Percentiles rank a stretch among this genome's conserved stretches.
Conservation (phyloP, 53 echinoderm and acorn worm genomes). For the Holothuria leucospilota region DNA sequence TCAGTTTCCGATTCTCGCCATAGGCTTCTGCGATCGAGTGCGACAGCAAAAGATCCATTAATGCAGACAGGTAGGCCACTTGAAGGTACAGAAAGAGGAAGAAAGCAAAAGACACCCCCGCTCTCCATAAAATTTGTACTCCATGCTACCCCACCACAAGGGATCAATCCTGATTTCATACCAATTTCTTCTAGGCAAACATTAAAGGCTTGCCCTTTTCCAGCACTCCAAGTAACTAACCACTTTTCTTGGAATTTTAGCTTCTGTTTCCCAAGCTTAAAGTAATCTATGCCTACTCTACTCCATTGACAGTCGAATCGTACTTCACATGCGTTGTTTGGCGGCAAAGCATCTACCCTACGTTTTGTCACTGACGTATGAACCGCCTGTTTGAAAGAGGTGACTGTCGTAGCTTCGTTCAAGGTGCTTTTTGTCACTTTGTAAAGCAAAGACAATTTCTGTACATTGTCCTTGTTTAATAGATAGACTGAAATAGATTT, state of each 20-base stretch:
- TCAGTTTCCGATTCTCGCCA: not conserved
- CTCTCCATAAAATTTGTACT: not conserved
- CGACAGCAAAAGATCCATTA: constrained; percentile 59
- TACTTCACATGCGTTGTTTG: no score
- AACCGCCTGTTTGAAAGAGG: not conserved
- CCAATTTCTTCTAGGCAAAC: constrained; percentile 48
- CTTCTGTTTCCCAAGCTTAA: not conserved
- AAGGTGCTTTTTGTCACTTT: not conserved
- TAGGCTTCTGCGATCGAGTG: constrained; percentile 53
- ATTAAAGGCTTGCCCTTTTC: constrained; percentile 14
- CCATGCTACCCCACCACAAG: constrained; percentile 82
- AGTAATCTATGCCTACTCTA: constrained; percentile 16
- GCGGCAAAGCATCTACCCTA: not conserved
- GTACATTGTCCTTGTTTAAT: not conserved
- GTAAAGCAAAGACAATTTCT: not conserved
- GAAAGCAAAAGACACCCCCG: constrained; percentile 59
- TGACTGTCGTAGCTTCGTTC: not conserved
- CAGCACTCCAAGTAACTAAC: constrained; percentile 33
- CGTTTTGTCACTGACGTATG: not conserved
- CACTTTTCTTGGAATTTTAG: not conserved
- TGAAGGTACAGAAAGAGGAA: constrained; percentile 56
- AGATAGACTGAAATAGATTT: constrained; percentile 43
- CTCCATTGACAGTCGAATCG: not conserved
- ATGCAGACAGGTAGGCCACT: constrained; percentile 58
- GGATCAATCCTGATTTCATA: constrained; percentile 55